These are phyloP conservation scores for Pollenia labialis DNA, from an alignment of 2,888 invertebrate genomes.

Conservation along the genomic window DNA sequence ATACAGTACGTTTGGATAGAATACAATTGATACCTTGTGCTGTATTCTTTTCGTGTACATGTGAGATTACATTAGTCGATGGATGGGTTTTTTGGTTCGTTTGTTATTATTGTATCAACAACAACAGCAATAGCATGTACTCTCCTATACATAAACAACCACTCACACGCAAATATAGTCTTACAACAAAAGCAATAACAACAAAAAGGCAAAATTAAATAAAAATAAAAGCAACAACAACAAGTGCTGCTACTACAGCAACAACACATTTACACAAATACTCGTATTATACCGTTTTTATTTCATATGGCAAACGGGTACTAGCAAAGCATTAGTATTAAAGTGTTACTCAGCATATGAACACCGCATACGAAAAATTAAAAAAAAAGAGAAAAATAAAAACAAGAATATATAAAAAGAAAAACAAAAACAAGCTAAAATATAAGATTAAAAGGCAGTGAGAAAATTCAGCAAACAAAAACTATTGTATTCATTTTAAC, in stretches of 20 bases:
- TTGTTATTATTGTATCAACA: conserved; percentile 54
- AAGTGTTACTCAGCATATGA: conserved; percentile 81
- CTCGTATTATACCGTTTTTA: conserved; percentile 81
- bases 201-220: conserved; percentile 28
- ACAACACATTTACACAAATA: conserved; percentile 76
- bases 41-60: conserved; percentile 68
- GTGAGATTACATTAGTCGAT: conserved; percentile 22
- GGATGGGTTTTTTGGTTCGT: not conserved
- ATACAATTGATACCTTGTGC: conserved; percentile 64
- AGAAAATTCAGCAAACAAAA: conserved; percentile 39
- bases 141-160: conserved; percentile 32
- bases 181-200: conserved; percentile 29
- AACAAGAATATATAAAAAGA: conserved; percentile 59
- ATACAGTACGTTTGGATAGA: conserved; percentile 33
- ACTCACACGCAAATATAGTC: conserved; percentile 50
- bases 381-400: conserved; percentile 51
- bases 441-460: conserved; percentile 64
- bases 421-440: conserved; percentile 66
- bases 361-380: conserved; percentile 59
- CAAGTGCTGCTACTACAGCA: conserved; percentile 67
- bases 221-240: conserved; percentile 64
- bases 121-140: conserved; percentile 37
- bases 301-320: conserved; percentile 79
- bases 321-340: conserved; percentile 77
- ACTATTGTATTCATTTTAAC: conserved; percentile 35